Conservation (phyloP, 2,797 vertebrate species). For the Macrochelys suwanniensis region DNA sequence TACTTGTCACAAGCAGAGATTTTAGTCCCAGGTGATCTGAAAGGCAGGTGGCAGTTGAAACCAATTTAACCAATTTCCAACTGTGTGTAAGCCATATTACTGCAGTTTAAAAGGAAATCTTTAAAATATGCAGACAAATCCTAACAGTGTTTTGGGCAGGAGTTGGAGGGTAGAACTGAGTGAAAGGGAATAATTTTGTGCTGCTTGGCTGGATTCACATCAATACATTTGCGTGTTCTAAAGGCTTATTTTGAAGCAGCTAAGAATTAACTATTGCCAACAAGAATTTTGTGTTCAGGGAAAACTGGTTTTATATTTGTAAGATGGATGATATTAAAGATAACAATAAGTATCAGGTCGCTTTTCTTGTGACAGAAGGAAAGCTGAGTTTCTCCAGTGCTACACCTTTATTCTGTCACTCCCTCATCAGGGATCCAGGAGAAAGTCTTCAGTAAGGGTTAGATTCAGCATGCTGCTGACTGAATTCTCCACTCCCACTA, state of each 20-base stretch:
- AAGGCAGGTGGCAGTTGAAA: slow-evolving; percentile 64
- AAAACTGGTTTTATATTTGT: neutral
- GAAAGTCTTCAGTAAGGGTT: neutral
- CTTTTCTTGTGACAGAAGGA: neutral
- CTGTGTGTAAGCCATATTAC: slow-evolving; percentile 7
- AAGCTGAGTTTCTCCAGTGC: neutral
- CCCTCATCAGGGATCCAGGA: neutral
- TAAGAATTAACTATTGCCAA: neutral
- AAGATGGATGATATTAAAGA: neutral
- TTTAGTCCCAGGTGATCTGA: slow-evolving; percentile 32
- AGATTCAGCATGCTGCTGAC: neutral
- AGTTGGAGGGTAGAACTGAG: slow-evolving; percentile 13
- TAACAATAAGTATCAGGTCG: neutral
- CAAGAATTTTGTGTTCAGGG: neutral
- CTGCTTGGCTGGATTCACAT: neutral
- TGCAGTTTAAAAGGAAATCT: slow-evolving; percentile 45
- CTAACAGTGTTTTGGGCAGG: slow-evolving; percentile 12
- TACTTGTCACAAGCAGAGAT: slow-evolving; percentile 39
- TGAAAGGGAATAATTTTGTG: neutral
- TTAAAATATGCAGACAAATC: slow-evolving; percentile 38
- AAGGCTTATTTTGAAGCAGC: slow-evolving; percentile 35
- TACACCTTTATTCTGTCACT: neutral
- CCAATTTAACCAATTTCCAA: slow-evolving; percentile 65
- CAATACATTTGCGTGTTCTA: slow-evolving; percentile 20
- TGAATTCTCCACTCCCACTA: neutral